Percentiles rank a stretch among this genome's conserved stretches.
Evolutionary conservation across 2,113 vertebrate species (phyloP).

Genomic region (Actenoides hombroni): DNA sequence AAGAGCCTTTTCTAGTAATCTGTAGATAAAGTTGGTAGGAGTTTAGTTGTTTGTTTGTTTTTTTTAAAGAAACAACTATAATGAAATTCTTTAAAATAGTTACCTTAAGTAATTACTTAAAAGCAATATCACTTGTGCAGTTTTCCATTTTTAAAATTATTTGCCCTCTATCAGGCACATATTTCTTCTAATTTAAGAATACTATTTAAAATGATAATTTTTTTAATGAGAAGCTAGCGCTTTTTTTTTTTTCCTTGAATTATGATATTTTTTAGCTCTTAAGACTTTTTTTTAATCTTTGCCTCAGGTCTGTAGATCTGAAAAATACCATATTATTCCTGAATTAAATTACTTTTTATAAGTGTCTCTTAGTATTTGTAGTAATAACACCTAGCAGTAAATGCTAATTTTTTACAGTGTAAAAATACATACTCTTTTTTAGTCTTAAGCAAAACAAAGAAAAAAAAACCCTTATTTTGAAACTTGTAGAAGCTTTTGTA

Average conservation of each 20-base stretch:
- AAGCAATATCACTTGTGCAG: not conserved
- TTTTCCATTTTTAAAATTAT: not conserved
- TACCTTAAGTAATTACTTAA: not conserved
- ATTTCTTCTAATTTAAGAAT: not conserved
- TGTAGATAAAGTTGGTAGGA: not conserved
- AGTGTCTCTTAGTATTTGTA: not conserved
- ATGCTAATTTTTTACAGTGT: not conserved
- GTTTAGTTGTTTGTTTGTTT: not conserved
- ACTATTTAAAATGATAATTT: not conserved
- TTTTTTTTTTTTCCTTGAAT: not conserved
- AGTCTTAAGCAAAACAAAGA: not conserved
- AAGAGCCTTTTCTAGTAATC: not conserved
- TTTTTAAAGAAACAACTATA: not conserved
- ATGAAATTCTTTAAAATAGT: not conserved
- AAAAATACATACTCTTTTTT: not conserved
- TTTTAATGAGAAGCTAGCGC: not conserved
- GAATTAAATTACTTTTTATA: not conserved
- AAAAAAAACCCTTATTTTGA: not conserved
- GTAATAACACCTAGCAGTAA: not conserved
- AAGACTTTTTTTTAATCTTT: not conserved
- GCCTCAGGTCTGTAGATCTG: not conserved
- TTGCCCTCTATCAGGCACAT: not conserved
- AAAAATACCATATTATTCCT: not conserved
- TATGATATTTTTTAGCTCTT: not conserved
- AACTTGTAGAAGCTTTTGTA: not conserved